Base-by-base conservation (phyloP, 2,113 vertebrate species). In the Neotragus moschatus region DNA sequence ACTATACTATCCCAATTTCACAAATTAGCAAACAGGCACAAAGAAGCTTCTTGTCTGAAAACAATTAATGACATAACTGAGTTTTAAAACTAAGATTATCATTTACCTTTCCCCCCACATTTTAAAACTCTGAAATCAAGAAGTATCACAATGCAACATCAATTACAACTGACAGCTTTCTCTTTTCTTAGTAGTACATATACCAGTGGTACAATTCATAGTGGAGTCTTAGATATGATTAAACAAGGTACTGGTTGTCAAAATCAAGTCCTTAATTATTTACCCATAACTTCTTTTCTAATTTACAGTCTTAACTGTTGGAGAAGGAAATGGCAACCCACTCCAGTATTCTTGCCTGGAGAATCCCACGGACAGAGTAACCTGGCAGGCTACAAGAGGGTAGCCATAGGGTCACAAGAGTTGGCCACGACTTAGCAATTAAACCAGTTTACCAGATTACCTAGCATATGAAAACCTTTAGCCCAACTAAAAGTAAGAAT, bases 101-200 rank as follows among this genome's bases (percentile, higher is more conserved):
- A 82, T 91, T 95, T 51, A 61, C 60, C 33, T 49, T 88, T 80
- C 2, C 70, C 7, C 28, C 13, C n/a, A 80, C 55, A 94, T 84
- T 90, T 61, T 28, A 92, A 90, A 73, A 90, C 16, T 96, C 39
- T 94, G 77, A 93, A 92, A 73, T 90, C 21, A 91, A 26, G 60
- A 82, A 53, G 17, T 53, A 94, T 56, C 21, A 73, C 4, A 84
- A 85, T 45, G 16, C 2, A 39, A 56, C 80, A 23, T 63, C 93
- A 82, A 51, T 77, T 58, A 33, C 49, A 92, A 93, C 1, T 43
- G 45, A 80, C 10, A 84, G 7, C 14, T 26, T 87, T 77, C 84
- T 84, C 86, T 85, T 61, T 56, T 84, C 49, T 77, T 70, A 84
- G 13, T 60, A 85, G 13, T 90, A 92, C 33, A 84, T 75, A 95